Percentiles rank a stretch among this genome's conserved stretches.
phyloP scores from a whole-genome alignment of 2,888 invertebrate species.

The Ectobius pallidus region DNA sequence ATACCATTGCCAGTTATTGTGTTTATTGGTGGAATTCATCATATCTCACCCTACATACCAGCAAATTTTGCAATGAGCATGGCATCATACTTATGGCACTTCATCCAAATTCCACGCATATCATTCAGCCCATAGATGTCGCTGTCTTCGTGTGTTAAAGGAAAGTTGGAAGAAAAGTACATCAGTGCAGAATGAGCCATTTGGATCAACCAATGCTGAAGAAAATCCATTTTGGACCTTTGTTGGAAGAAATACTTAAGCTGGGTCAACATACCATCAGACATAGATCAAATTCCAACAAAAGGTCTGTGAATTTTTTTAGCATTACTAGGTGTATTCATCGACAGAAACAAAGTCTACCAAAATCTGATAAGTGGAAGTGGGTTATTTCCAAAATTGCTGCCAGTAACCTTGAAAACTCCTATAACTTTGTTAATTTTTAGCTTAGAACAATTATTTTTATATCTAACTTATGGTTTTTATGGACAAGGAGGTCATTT shows the following conservation, averaged over 20 bases:
- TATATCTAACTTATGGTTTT: too few relatives aligned
- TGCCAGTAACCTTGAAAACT: too few relatives aligned
- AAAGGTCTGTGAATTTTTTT: too few relatives aligned
- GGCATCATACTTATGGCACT: slow-evolving; percentile 51
- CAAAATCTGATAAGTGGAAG: too few relatives aligned
- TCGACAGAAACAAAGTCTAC: too few relatives aligned
- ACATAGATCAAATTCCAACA: too few relatives aligned
- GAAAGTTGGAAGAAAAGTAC: slow-evolving; percentile 47
- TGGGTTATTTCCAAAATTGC: too few relatives aligned
- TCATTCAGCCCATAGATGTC: slow-evolving; percentile 53
- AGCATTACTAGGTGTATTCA: too few relatives aligned
- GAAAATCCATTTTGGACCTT: slow-evolving; percentile 47
- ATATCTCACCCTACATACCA: slow-evolving; percentile 50
- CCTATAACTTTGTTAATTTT: too few relatives aligned
- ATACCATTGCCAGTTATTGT: slow-evolving; percentile 47
- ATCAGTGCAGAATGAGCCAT: slow-evolving; percentile 47
- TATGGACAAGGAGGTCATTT: too few relatives aligned
- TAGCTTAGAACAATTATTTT: too few relatives aligned
- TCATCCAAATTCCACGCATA: slow-evolving; percentile 52
- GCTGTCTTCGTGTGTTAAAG: slow-evolving; percentile 51
- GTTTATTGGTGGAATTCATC: slow-evolving; percentile 44
- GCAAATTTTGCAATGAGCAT: slow-evolving; percentile 52
- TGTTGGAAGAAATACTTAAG: slow-evolving; percentile 34
- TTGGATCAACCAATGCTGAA: slow-evolving; percentile 44
- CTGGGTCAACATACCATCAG: too few relatives aligned